These are phyloP conservation scores for Axis porcinus DNA, from an alignment of 2,113 vertebrate genomes.

Conservation along the genomic window DNA sequence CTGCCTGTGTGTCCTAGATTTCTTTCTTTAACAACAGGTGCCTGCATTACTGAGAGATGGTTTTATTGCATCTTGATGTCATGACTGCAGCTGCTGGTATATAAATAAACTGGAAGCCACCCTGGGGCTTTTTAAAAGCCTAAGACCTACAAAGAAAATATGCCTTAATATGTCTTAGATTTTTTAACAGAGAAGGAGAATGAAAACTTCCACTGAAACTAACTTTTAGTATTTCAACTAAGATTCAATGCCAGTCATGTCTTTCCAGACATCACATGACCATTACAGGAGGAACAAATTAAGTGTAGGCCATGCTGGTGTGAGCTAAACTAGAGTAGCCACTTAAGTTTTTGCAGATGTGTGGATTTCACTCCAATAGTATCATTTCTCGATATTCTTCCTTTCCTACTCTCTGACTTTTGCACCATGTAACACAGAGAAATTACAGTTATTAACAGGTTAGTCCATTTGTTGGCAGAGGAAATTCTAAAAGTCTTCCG, in stretches of 20 bases:
- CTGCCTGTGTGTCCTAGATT: conserved; percentile 22
- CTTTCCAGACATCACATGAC: background rate
- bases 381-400: background rate
- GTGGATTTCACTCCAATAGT: background rate
- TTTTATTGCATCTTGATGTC: conserved; percentile 25
- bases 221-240: background rate
- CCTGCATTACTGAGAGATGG: background rate
- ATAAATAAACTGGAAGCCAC: conserved; percentile 60
- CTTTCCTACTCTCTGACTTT: background rate
- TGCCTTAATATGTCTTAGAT: background rate
- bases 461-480: background rate
- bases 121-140: background rate
- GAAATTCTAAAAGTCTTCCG: background rate
- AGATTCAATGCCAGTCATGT: background rate
- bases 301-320: background rate
- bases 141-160: background rate
- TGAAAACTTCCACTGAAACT: background rate
- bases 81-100: conserved; percentile 50
- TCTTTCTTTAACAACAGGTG: conserved; percentile 59
- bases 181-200: background rate
- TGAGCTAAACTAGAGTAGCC: background rate
- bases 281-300: background rate
- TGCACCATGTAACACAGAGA: background rate
- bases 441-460: background rate
- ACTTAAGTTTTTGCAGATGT: background rate